phyloP scores from a whole-genome alignment of 2,888 invertebrate genomes.

The Cantharis rustica region DNA sequence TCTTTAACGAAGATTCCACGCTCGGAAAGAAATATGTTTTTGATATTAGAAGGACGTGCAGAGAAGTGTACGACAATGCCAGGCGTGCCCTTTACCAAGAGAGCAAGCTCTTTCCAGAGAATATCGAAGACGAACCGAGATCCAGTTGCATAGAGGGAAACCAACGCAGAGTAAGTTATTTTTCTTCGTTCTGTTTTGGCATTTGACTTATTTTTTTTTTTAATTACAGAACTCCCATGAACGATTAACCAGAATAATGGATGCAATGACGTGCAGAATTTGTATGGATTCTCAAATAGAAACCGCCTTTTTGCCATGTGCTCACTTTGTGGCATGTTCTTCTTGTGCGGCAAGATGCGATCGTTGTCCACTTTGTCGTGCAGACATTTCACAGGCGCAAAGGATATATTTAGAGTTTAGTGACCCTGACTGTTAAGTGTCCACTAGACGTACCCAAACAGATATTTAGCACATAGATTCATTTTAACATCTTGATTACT shows the following conservation, averaged over 20 bases:
- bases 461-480: not conserved
- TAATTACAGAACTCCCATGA: conserved; percentile 59
- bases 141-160: conserved; percentile 42
- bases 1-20: conserved; percentile 87
- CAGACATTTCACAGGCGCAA: conserved; percentile 70
- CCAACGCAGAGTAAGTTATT: conserved; percentile 50
- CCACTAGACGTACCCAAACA: not conserved
- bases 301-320: conserved; percentile 84
- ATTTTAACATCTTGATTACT: not conserved
- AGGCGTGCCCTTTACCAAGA: conserved; percentile 69
- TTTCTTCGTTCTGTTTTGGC: not conserved
- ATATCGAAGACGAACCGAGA: conserved; percentile 46
- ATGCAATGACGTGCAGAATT: conserved; percentile 81
- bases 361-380: conserved; percentile 76
- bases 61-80: conserved; percentile 89
- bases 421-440: conserved; percentile 37
- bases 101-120: conserved; percentile 32
- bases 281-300: conserved; percentile 86
- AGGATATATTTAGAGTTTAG: conserved; percentile 69
- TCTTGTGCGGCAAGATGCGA: conserved; percentile 76
- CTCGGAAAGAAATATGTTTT: conserved; percentile 89
- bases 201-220: conserved; percentile 4
- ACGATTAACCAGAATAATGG: conserved; percentile 61
- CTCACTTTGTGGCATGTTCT: conserved; percentile 83
- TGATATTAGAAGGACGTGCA: conserved; percentile 85